These are phyloP conservation scores for Colletes collaris DNA, from an alignment of 2,888 invertebrate species.

Conservation along the genomic window DNA sequence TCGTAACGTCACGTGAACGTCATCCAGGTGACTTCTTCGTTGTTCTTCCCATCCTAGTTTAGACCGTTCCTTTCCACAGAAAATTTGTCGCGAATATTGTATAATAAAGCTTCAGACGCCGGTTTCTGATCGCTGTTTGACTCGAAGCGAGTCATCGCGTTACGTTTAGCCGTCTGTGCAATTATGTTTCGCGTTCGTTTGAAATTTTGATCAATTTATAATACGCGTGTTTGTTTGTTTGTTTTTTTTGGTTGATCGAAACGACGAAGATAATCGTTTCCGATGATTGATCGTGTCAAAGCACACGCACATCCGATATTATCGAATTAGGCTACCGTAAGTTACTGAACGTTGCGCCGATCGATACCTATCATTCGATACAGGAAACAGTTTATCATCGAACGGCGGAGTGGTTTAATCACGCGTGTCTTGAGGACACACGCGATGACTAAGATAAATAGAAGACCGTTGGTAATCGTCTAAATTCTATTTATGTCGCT, in stretches of 20 bases:
- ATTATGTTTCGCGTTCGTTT: neutral
- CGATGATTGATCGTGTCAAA: too few species aligned
- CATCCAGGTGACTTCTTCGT: slow-evolving; percentile 71
- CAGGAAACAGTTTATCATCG: neutral
- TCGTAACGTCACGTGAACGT: slow-evolving; percentile 69
- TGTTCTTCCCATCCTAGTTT: slow-evolving; percentile 47
- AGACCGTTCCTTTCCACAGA: slow-evolving; percentile 12
- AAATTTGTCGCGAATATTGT: slow-evolving; percentile 16
- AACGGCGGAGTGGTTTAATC: neutral
- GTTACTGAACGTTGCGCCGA: neutral
- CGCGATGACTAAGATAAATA: neutral
- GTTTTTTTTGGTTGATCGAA: too few species aligned
- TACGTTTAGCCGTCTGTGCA: neutral
- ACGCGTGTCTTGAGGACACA: neutral
- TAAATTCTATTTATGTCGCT: too few species aligned
- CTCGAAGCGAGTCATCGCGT: slow-evolving; percentile 1
- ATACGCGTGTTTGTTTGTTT: too few species aligned
- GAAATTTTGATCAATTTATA: neutral
- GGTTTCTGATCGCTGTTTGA: slow-evolving; percentile 38
- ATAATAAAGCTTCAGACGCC: slow-evolving; percentile 8
- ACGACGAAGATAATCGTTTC: too few species aligned
- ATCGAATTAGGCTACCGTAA: slow-evolving; percentile 12
- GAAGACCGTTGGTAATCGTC: too few species aligned
- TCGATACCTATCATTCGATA: too few species aligned
- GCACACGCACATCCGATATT: neutral